A percentile compares a stretch with the other conserved stretches of the same genome.
Evolutionary conservation across 2,888 invertebrate genomes (phyloP).

Genomic region (Branchellion lobata): DNA sequence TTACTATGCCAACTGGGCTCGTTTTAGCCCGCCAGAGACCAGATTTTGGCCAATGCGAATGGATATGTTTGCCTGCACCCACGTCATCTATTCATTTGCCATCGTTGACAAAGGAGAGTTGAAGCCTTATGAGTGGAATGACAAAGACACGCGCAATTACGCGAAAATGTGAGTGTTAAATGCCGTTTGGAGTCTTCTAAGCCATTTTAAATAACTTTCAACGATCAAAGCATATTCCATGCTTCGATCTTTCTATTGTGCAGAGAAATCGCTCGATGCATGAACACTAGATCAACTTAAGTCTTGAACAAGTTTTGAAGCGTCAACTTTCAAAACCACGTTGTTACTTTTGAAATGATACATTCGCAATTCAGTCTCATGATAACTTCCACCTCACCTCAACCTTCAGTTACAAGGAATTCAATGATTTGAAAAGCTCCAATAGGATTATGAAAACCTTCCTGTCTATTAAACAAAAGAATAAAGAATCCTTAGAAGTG

Average conservation of each 20-base stretch:
- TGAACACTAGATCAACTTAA: too few species aligned
- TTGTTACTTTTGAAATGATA: too few species aligned
- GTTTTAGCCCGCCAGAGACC: not conserved
- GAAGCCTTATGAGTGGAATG: slow-evolving; percentile 88
- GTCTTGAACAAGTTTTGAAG: too few species aligned
- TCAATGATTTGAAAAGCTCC: slow-evolving; percentile 42
- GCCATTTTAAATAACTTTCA: too few species aligned
- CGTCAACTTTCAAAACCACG: too few species aligned
- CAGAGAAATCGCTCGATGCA: too few species aligned
- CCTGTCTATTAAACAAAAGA: slow-evolving; percentile 52
- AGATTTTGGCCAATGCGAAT: not conserved
- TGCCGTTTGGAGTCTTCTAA: too few species aligned
- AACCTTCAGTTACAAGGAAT: slow-evolving; percentile 45
- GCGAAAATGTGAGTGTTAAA: slow-evolving; percentile 51
- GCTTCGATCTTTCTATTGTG: too few species aligned
- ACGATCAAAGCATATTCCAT: too few species aligned
- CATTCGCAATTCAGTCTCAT: too few species aligned
- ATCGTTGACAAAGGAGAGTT: slow-evolving; percentile 93
- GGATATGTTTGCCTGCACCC: slow-evolving; percentile 88
- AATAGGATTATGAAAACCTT: slow-evolving; percentile 45
- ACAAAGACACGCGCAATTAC: slow-evolving; percentile 64
- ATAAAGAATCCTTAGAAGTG: slow-evolving; percentile 51
- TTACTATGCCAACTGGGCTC: not conserved
- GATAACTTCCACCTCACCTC: not conserved
- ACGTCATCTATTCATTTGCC: slow-evolving; percentile 92